Evolutionary conservation across 2,797 vertebrate species (phyloP), one percentile per base, ranked within the genome.

Genomic region (Acipenser oxyrinchus): DNA sequence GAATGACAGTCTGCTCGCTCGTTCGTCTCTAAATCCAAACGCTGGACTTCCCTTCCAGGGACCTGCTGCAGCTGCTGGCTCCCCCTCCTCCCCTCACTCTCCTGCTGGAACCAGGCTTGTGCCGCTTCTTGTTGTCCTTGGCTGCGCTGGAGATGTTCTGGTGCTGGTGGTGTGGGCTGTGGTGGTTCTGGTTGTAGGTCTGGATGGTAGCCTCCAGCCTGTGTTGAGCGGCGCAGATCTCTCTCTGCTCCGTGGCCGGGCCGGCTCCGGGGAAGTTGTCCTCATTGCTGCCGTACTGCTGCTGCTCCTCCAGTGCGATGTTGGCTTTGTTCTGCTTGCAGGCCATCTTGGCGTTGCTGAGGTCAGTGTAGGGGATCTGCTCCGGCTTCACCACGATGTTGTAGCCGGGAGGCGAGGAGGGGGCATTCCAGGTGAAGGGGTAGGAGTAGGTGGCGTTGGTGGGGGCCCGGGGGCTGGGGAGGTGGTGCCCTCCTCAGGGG

Each of bases 311-410:
- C 81, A 99, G 96, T 37, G 96, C 97, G 0, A 93, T 97, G 79
- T 99, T 99, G 68, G 92, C 97, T 66, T 94, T 91, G 88, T 99
- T 99, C 80, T 99, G 97, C 78, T 90, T 96, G 87, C 92, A 97
- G 49, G 95, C 96, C 79, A 98, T 96, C 79, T 92, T 98, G 70
- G 94, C 90, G 0, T 96, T 98, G 83, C 93, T 94, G 66, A 98
- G 83, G 74, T 98, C 96, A 0, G 95, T 96, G 79, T 95, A 98
- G n/a, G 91, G 95, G 77, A 96, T 90, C 49, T 93, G 93, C 73
- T 98, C 96, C 0, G 96, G 93, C 75, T 95, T 98, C 73, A 97
- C 91, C 1, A 93, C 89, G 0, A 97, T 94, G 86, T 96, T 97
- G 79, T 99, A 99, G 69, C 96, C 96, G 0, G 97, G 97, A 11